A percentile compares a stretch with the other conserved stretches of the same genome.
These are phyloP conservation scores for Aphelenchoides avenae DNA, from an alignment of 1,140 invertebrate genomes.

Conservation along the genomic window DNA sequence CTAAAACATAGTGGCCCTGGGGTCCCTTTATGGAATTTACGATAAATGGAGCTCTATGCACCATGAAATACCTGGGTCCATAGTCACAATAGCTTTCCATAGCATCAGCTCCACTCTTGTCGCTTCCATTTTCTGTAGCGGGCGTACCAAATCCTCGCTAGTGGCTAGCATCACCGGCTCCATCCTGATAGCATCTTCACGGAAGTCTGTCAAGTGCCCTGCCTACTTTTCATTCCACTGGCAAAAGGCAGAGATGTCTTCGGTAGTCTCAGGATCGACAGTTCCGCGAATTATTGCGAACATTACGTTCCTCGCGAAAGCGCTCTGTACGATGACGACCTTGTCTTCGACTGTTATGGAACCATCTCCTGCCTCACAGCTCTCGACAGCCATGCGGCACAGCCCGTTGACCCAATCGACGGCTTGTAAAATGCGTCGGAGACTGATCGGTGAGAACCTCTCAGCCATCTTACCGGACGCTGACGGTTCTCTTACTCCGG, in stretches of 20 bases:
- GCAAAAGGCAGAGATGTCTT: not conserved
- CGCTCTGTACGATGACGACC: constrained; percentile 25
- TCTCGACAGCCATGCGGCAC: constrained; percentile 20
- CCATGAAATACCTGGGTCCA: too few relatives aligned
- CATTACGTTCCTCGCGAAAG: constrained; percentile 18
- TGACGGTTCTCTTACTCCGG: too few relatives aligned
- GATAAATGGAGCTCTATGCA: too few relatives aligned
- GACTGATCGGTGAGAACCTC: too few relatives aligned
- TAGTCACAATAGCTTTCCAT: constrained; percentile 20
- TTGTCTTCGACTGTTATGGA: constrained; percentile 28
- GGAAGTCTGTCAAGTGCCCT: not conserved
- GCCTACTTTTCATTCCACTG: not conserved
- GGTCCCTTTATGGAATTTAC: too few relatives aligned
- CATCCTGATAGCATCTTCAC: constrained; percentile 13
- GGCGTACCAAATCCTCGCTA: constrained; percentile 18
- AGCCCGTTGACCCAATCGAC: constrained; percentile 31
- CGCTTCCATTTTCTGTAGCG: constrained; percentile 1
- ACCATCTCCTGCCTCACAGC: not conserved
- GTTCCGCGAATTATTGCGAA: constrained; percentile 11
- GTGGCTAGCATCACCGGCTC: not conserved
- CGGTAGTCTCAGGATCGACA: constrained; percentile 8
- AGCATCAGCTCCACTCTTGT: constrained; percentile 14
- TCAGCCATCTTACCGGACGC: too few relatives aligned
- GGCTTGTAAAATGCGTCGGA: constrained; percentile 23
- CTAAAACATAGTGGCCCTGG: too few relatives aligned